These are phyloP conservation scores for Rhizomys pruinosus DNA, from an alignment of 2,113 vertebrate genomes.

Conservation along the genomic window DNA sequence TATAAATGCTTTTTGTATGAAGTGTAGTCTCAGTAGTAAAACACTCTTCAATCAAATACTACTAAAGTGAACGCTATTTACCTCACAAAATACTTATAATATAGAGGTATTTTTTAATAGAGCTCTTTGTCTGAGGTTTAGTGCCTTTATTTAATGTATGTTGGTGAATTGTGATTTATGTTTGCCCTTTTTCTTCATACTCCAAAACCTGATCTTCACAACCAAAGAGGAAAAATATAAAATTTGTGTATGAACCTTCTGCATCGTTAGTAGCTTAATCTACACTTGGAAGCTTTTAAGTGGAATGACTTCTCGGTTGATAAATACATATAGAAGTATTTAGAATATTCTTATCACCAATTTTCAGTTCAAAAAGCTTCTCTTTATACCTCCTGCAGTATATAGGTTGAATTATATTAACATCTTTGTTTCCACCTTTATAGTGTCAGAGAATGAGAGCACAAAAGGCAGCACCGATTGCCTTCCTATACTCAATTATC, in stretches of 20 bases:
- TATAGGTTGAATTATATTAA: conserved; percentile 35
- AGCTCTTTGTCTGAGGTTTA: conserved; percentile 31
- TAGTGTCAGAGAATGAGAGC: conserved; percentile 89
- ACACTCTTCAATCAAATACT: not conserved
- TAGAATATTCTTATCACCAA: not conserved
- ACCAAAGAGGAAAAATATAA: conserved; percentile 36
- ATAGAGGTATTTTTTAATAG: conserved; percentile 30
- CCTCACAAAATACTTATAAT: not conserved
- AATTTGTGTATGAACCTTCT: not conserved
- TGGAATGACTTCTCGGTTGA: conserved; percentile 42
- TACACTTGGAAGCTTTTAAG: not conserved
- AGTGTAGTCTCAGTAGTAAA: not conserved
- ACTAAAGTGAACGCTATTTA: not conserved
- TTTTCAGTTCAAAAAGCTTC: conserved; percentile 57
- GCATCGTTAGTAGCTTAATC: conserved; percentile 40
- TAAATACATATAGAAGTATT: conserved; percentile 32
- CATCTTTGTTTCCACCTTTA: conserved; percentile 54
- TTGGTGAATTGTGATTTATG: conserved; percentile 22
- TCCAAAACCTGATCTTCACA: conserved; percentile 11
- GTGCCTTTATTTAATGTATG: conserved; percentile 44
- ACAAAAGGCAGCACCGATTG: conserved; percentile 88
- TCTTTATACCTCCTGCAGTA: not conserved
- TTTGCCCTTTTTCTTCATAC: not conserved
- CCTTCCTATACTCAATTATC: conserved; percentile 84
- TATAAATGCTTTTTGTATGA: not conserved